Evolutionary conservation across 37 sponge, comb jelly and placozoan species (phyloP), one percentile per base, ranked within the genome.

Genomic region (Halisarca cf. caerulea): DNA sequence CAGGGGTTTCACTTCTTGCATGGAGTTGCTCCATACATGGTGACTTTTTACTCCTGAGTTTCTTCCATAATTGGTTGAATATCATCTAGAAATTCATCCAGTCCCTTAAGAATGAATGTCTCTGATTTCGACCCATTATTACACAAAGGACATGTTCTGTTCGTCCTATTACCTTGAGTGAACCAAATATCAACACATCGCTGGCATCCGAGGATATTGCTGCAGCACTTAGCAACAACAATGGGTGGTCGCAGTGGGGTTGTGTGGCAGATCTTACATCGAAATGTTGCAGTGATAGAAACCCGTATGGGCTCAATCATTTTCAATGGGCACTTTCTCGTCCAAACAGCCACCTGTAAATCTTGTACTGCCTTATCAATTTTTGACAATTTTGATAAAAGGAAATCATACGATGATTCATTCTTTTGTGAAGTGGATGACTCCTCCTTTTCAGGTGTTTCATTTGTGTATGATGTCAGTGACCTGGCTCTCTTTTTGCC

Each of bases 191-290:
- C 84, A 25, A 79, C 80, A 68, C 89, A 88, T 9, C 5, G 27
- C 23, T 88, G 45, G 59, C 84, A 88, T 0, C 89, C 89, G 0
- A 88, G 3, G 24, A 88, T 88, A 5, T 24, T 43, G 2, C 58
- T 80, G 64, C 89, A 89, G 40, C 89, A 89, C 20, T 55, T 44
- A 1, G 81, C 75, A 24, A 89, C 55, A 14, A 89, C 80, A 36
- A 81, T 54, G 0, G 85, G 89, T 27, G 85, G 85, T 0, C 14
- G 2, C 7, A 84, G 47, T 23, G 84, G 89, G 0, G 71, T 15
- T 2, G 0, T 42, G 2, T 84, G 70, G 38, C 89, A 89, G 18
- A 89, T 89, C 28, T 54, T 80, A 58, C 85, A 89, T 28, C 25
- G 28, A 58, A 89, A 89, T 60, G 89, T 35, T 34, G 51, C 80